Evolutionary conservation across 2,888 invertebrate species (phyloP).

Genomic region (Synanthedon andrenaeformis): DNA sequence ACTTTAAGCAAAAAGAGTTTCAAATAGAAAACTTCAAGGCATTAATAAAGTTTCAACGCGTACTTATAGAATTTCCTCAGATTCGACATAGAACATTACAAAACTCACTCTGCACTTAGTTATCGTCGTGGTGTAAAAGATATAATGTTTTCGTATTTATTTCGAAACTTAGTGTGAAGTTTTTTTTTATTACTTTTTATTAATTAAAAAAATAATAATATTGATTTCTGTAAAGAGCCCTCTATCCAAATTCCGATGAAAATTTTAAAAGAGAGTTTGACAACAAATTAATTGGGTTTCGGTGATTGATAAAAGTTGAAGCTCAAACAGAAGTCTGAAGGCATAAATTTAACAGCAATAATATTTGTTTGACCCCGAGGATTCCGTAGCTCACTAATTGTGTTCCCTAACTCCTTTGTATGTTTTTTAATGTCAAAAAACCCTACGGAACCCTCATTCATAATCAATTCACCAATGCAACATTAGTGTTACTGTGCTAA

Average conservation of each 20-base stretch:
- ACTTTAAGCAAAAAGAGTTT: neutral
- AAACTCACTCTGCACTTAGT: slow-evolving; percentile 67
- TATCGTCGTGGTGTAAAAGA: slow-evolving; percentile 66
- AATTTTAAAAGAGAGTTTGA: slow-evolving; percentile 12
- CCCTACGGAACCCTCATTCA: slow-evolving; percentile 61
- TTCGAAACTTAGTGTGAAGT: slow-evolving; percentile 64
- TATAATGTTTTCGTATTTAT: slow-evolving; percentile 61
- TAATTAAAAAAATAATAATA: slow-evolving; percentile 36
- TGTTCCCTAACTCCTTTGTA: slow-evolving; percentile 17
- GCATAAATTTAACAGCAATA: slow-evolving; percentile 16
- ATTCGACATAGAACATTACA: slow-evolving; percentile 49
- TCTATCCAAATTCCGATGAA: slow-evolving; percentile 28
- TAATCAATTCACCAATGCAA: slow-evolving; percentile 44
- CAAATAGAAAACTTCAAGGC: neutral
- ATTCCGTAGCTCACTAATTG: slow-evolving; percentile 46
- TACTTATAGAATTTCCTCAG: slow-evolving; percentile 26
- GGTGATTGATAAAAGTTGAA: slow-evolving; percentile 11
- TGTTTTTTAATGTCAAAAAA: slow-evolving; percentile 12
- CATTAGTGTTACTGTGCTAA: slow-evolving; percentile 68
- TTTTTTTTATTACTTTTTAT: slow-evolving; percentile 52
- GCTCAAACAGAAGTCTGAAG: slow-evolving; percentile 47
- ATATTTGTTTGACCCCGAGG: slow-evolving; percentile 29
- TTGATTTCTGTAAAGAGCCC: slow-evolving; percentile 58
- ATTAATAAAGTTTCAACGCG: slow-evolving; percentile 18
- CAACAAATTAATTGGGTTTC: slow-evolving; percentile 28